These are phyloP conservation scores for Procavia capensis DNA, from an alignment of 2,113 vertebrate genomes.

Conservation along the genomic window DNA sequence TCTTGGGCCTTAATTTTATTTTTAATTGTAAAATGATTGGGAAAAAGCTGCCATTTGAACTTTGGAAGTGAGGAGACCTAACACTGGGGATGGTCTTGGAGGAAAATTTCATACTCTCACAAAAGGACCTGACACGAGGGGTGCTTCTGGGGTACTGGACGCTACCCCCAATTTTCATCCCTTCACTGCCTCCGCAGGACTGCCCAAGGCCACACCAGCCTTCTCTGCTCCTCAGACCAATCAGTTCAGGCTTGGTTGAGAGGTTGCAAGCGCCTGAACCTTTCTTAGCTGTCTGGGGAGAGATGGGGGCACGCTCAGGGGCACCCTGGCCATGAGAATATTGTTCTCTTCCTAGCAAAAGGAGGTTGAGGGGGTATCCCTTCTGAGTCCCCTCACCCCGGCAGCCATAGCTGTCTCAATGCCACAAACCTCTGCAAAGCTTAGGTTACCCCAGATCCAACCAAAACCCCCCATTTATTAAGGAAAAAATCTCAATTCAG, in stretches of 20 bases:
- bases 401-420: background rate
- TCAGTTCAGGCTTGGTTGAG: background rate
- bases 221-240: background rate
- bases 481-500: constrained; percentile 65
- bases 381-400: background rate
- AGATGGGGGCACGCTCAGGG: background rate
- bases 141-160: background rate
- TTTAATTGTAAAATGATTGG: constrained; percentile 44
- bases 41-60: background rate
- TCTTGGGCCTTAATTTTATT: constrained; percentile 19
- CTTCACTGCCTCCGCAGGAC: background rate
- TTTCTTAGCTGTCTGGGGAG: background rate
- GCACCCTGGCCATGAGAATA: background rate
- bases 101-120: background rate
- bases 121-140: background rate
- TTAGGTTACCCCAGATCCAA: background rate
- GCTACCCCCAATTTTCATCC: background rate
- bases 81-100: background rate
- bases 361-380: background rate
- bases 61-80: background rate
- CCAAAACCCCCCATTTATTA: constrained; percentile 63
- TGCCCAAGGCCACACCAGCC: background rate
- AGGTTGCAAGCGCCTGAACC: background rate
- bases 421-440: constrained; percentile 50
- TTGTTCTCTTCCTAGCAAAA: constrained; percentile 20